Evolutionary conservation across 2,113 vertebrate species (phyloP).

Genomic region (Vanacampus margaritifer): DNA sequence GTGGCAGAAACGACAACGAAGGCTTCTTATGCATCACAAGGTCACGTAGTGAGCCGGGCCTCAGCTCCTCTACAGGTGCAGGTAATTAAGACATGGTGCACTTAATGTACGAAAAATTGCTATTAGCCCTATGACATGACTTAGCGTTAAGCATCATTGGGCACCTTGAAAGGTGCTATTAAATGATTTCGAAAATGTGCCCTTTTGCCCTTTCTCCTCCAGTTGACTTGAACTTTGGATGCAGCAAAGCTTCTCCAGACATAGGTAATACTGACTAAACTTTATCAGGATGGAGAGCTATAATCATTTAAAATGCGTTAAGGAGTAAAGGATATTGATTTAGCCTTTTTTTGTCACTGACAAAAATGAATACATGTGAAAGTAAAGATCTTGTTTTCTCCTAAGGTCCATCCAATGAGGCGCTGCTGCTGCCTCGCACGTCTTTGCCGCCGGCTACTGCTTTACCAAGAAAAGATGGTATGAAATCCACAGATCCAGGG

Average conservation of each 20-base stretch:
- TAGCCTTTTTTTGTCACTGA: no score
- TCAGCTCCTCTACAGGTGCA: slow-evolving; percentile 65
- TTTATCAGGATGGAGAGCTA: not conserved
- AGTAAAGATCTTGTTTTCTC: not conserved
- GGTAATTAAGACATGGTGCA: slow-evolving; percentile 59
- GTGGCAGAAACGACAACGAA: slow-evolving; percentile 44
- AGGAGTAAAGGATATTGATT: no score
- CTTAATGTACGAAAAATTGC: not conserved
- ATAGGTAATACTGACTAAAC: slow-evolving; percentile 70
- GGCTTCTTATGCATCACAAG: slow-evolving; percentile 64
- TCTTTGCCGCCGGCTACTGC: slow-evolving; percentile 51
- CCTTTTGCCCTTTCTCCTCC: slow-evolving; percentile 8
- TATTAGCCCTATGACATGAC: not conserved
- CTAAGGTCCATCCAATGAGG: slow-evolving; percentile 80
- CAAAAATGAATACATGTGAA: not conserved
- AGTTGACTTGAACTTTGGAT: slow-evolving; percentile 82
- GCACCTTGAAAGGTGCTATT: not conserved
- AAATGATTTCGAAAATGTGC: not conserved
- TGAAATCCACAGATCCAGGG: slow-evolving; percentile 49
- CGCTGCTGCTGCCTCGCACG: slow-evolving; percentile 70
- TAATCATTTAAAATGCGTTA: not conserved
- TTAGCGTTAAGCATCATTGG: not conserved
- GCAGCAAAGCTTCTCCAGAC: slow-evolving; percentile 82
- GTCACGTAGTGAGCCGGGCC: slow-evolving; percentile 89
- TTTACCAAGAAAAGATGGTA: slow-evolving; percentile 67